Evolutionary conservation across 2,113 vertebrate genomes (phyloP).

Genomic region (Hepsetus odoe): DNA sequence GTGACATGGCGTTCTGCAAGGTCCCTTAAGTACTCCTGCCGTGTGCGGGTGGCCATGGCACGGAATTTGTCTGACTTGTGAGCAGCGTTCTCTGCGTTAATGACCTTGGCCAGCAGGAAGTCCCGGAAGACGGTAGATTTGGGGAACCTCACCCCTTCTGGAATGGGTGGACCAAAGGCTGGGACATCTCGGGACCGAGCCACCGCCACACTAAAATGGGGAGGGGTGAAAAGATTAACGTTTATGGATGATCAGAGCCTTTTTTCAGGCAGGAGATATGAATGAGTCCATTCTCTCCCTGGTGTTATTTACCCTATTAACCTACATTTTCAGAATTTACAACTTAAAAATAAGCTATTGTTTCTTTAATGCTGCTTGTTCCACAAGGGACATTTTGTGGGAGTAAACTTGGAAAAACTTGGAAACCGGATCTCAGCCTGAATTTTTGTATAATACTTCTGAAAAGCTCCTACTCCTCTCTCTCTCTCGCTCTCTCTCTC

Average conservation of each 20-base stretch:
- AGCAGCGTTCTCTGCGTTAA: conserved; percentile 96
- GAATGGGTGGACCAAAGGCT: conserved; percentile 94
- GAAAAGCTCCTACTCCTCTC: conserved; percentile 20
- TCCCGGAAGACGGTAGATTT: conserved; percentile 98
- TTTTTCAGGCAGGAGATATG: background rate
- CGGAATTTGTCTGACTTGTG: conserved; percentile 98
- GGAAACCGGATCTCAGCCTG: background rate
- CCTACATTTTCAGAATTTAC: background rate
- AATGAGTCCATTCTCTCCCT: conserved; percentile 11
- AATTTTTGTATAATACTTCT: conserved; percentile 8
- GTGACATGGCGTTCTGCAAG: conserved; percentile 97
- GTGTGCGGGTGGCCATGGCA: conserved; percentile 95
- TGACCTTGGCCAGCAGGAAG: conserved; percentile 96
- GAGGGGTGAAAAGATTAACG: conserved; percentile 18
- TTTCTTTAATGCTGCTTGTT: background rate
- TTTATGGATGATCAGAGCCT: conserved; percentile 40
- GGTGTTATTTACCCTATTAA: too few species aligned
- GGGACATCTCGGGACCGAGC: conserved; percentile 96
- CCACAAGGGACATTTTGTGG: conserved; percentile 14
- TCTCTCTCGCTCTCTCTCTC: conserved; percentile 19
- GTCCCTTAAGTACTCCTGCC: conserved; percentile 97
- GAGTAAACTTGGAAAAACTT: conserved; percentile 10
- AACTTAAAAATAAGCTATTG: background rate
- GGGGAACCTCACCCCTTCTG: conserved; percentile 93
- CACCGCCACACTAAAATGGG: conserved; percentile 97